Evolutionary conservation across 2,113 vertebrate genomes (phyloP).

Genomic region (Hippoglossus stenolepis): DNA sequence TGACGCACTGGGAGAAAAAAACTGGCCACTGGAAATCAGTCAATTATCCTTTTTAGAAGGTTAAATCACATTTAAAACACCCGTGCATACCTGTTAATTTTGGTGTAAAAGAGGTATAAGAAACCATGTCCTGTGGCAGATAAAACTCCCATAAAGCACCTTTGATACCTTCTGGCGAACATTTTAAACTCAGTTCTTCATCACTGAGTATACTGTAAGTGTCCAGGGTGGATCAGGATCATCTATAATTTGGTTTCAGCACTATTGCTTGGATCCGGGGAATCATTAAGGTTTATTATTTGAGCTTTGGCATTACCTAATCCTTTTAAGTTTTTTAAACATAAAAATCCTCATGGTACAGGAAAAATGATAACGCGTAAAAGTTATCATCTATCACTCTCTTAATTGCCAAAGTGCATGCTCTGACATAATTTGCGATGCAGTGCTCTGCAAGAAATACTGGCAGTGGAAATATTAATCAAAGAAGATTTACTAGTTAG

Average conservation of each 20-base stretch:
- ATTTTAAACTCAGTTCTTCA: background rate
- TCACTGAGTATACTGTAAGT: background rate
- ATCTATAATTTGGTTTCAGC: conserved; percentile 39
- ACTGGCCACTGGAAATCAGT: too few species aligned
- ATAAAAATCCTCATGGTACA: conserved; percentile 14
- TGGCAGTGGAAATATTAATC: conserved; percentile 21
- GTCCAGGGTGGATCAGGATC: background rate
- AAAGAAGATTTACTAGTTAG: conserved; percentile 5
- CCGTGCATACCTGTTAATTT: too few species aligned
- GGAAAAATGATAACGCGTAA: conserved; percentile 31
- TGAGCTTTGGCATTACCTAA: conserved; percentile 35
- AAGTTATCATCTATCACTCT: conserved; percentile 60
- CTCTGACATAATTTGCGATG: conserved; percentile 11
- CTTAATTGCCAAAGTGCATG: conserved; percentile 29
- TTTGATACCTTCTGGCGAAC: background rate
- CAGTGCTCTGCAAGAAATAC: conserved; percentile 29
- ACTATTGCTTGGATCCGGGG: conserved; percentile 26
- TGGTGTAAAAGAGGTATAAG: background rate
- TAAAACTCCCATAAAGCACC: background rate
- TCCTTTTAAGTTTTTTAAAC: conserved; percentile 36
- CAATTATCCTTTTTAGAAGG: too few species aligned
- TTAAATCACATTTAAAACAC: too few species aligned
- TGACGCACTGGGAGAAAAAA: too few species aligned
- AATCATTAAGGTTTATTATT: conserved; percentile 52
- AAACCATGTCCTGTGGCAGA: background rate